Percentiles rank a stretch among this genome's conserved stretches.
Conservation (phyloP, 2,113 vertebrate species). For the Oreochromis tanganicae region DNA sequence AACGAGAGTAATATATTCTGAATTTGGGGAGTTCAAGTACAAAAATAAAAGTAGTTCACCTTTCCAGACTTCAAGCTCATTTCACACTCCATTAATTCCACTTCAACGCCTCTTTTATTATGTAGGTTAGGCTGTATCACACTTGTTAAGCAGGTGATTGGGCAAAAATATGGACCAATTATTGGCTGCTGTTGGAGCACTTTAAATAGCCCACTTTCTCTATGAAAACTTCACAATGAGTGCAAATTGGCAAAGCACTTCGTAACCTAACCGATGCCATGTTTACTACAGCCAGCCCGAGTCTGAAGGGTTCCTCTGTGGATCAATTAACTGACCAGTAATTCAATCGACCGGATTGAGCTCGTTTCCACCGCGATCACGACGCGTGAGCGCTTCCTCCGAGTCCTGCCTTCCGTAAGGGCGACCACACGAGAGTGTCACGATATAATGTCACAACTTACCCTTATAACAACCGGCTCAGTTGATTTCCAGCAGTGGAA, state of each 20-base stretch:
- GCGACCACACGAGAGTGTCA: slow-evolving; percentile 2
- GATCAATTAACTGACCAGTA: not conserved
- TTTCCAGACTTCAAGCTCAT: not conserved
- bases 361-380: slow-evolving; percentile 32
- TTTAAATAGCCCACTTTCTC: slow-evolving; percentile 3
- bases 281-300: not conserved
- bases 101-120: not conserved
- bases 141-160: not conserved
- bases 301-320: not conserved
- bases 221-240: not conserved
- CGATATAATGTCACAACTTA: slow-evolving; percentile 55
- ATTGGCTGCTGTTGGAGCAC: not conserved
- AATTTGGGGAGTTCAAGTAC: not conserved
- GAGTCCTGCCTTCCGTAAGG: slow-evolving; percentile 17
- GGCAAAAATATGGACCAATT: not conserved
- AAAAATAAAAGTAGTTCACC: not conserved
- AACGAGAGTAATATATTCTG: not conserved
- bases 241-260: not conserved
- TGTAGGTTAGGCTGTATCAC: not conserved
- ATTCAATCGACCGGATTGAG: not conserved
- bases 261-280: not conserved
- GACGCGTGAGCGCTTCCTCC: slow-evolving; percentile 35
- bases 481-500: slow-evolving; percentile 37
- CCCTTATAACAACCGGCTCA: slow-evolving; percentile 56
- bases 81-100: not conserved